Conservation (phyloP, 2,797 vertebrate genomes). For the Helicolenus hilgendorfi region DNA sequence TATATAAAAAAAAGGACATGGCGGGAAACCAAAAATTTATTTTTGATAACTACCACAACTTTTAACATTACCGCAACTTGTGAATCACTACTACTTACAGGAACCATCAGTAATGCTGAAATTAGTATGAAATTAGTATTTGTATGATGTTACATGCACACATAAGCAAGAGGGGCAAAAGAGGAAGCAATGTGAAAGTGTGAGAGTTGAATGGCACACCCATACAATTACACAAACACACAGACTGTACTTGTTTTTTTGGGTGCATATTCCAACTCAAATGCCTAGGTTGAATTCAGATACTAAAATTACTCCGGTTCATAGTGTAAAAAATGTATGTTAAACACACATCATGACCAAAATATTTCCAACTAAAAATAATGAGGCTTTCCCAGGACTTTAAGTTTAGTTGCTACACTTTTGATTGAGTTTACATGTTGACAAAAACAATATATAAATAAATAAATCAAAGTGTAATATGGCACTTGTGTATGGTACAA, state of each 20-base stretch:
- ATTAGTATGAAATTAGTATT: slow-evolving; percentile 32
- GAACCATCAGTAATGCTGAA: slow-evolving; percentile 21
- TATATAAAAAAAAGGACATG: background rate
- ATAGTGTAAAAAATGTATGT: background rate
- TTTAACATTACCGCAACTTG: background rate
- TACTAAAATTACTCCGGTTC: background rate
- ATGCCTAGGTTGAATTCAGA: slow-evolving; percentile 9
- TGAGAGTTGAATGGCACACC: slow-evolving; percentile 63
- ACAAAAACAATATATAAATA: background rate
- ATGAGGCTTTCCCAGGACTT: background rate
- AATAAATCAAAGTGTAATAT: background rate
- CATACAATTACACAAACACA: slow-evolving; percentile 65
- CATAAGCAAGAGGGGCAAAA: slow-evolving; percentile 54
- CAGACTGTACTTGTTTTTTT: slow-evolving; percentile 27
- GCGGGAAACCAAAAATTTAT: background rate
- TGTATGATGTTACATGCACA: slow-evolving; percentile 20
- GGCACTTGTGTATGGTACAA: background rate
- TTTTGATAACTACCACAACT: background rate
- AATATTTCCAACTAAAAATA: background rate
- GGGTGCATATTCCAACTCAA: slow-evolving; percentile 20
- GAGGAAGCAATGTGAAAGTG: slow-evolving; percentile 74
- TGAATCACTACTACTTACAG: background rate
- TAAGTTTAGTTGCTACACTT: background rate
- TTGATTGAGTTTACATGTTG: background rate
- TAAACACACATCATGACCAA: background rate